Evolutionary conservation across 1,140 invertebrate species (phyloP).

Genomic region (Macrotrachela quadricornifera): DNA sequence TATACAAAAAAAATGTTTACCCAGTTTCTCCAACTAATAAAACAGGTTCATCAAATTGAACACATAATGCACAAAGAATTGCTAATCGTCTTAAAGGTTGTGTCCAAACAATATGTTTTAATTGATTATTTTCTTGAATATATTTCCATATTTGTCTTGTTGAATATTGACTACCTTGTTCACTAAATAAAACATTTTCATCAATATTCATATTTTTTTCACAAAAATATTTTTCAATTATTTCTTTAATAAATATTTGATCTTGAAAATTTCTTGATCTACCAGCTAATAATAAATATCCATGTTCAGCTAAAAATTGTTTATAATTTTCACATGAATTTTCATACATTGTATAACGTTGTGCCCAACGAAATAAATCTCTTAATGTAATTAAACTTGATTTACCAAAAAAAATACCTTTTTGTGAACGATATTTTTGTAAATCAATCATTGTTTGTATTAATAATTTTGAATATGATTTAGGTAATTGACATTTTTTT

Average conservation of each 20-base stretch:
- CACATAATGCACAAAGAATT: constrained; percentile 63
- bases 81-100: constrained; percentile 66
- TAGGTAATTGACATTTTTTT: constrained; percentile 60
- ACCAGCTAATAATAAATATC: constrained; percentile 74
- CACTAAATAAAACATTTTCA: constrained; percentile 33
- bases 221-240: constrained; percentile 64
- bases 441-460: constrained; percentile 75
- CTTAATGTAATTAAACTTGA: constrained; percentile 78
- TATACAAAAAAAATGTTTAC: constrained; percentile 12
- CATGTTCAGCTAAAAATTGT: constrained; percentile 87
- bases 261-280: constrained; percentile 66
- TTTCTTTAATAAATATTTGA: constrained; percentile 43
- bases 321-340: constrained; percentile 52
- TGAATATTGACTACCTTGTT: no score
- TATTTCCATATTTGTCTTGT: constrained; percentile 15
- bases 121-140: constrained; percentile 16
- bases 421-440: constrained; percentile 51
- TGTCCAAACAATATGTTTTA: constrained; percentile 76
- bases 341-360: constrained; percentile 44
- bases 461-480: constrained; percentile 67
- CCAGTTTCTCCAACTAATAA: constrained; percentile 86
- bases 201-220: constrained; percentile 45
- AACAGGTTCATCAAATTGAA: constrained; percentile 76
- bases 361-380: constrained; percentile 91
- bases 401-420: constrained; percentile 71